Evolutionary conservation across 2,888 invertebrate species (phyloP).

Genomic region (Noctua comes): DNA sequence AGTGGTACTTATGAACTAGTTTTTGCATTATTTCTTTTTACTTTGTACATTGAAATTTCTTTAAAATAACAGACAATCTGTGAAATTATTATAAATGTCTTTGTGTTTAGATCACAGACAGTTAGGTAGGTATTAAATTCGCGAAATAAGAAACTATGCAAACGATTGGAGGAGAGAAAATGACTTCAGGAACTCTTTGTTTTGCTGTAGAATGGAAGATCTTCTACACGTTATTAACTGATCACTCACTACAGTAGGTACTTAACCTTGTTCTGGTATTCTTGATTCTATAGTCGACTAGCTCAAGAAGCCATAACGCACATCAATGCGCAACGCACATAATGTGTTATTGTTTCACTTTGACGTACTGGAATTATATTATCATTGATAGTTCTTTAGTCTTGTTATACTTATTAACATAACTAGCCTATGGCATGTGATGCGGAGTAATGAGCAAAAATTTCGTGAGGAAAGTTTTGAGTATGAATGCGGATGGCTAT

Average conservation of each 20-base stretch:
- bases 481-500: not conserved
- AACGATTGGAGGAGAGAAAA: not conserved
- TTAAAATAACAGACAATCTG: constrained; percentile 13
- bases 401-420: not conserved
- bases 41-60: constrained; percentile 23
- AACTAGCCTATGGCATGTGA: not conserved
- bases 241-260: no score
- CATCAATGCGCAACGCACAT: constrained; percentile 9
- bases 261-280: constrained; percentile 25
- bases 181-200: not conserved
- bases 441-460: not conserved
- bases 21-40: constrained; percentile 19
- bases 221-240: not conserved
- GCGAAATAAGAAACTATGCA: not conserved
- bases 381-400: not conserved
- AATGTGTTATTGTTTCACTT: constrained; percentile 21
- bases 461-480: not conserved
- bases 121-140: not conserved
- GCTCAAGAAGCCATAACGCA: constrained; percentile 33
- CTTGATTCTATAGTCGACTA: not conserved
- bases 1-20: constrained; percentile 10
- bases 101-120: not conserved
- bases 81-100: not conserved
- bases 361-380: constrained; percentile 8
- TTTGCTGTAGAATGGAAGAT: not conserved